Evolutionary conservation across 2,888 invertebrate genomes (phyloP).

Genomic region (Lepeophtheirus nordmannii): DNA sequence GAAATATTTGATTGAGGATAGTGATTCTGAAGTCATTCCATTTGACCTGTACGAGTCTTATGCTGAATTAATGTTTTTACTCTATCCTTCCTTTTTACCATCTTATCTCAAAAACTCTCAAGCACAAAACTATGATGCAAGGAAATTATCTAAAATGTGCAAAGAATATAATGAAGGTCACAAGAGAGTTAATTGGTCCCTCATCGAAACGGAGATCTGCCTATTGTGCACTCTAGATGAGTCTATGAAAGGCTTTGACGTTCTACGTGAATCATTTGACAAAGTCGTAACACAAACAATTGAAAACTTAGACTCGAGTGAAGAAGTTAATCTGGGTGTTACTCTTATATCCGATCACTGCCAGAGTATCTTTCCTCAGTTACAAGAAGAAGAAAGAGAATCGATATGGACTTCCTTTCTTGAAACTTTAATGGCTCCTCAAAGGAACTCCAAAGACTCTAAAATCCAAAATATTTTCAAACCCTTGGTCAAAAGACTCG

Average conservation of each 20-base stretch:
- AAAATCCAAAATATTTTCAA: constrained; percentile 33
- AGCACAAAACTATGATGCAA: neutral
- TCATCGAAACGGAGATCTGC: neutral
- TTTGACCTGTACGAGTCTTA: neutral
- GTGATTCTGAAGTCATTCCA: neutral
- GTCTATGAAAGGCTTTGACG: neutral
- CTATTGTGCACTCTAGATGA: neutral
- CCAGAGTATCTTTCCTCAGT: constrained; percentile 37
- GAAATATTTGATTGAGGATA: neutral
- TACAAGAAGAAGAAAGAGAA: constrained; percentile 38
- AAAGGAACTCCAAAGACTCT: constrained; percentile 29
- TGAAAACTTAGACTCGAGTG: neutral
- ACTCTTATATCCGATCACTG: constrained; percentile 37
- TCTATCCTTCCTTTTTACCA: neutral
- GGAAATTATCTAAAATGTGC: neutral
- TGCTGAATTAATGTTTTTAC: neutral
- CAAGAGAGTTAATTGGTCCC: neutral
- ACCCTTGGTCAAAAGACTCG: constrained; percentile 38
- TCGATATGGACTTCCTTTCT: constrained; percentile 37
- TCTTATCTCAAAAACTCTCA: neutral
- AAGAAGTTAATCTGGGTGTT: constrained; percentile 28
- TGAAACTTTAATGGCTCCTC: constrained; percentile 37
- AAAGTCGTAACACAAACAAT: neutral
- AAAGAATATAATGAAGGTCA: neutral
- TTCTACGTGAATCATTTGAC: neutral